phyloP scores from a whole-genome alignment of 2,797 vertebrate species.

The Uromys caudimaculatus region DNA sequence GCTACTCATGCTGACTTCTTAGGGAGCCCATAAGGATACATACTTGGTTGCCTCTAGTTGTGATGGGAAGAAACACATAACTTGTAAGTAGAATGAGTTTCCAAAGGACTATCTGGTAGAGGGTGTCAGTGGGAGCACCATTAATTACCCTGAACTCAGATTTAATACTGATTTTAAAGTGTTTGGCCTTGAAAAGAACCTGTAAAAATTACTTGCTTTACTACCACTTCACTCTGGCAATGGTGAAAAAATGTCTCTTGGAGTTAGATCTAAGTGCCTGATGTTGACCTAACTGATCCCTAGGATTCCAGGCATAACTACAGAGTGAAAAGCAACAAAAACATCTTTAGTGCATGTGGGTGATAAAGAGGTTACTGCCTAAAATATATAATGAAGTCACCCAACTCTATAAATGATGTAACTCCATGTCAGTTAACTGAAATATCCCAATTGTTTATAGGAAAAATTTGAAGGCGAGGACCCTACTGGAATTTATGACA shows the following conservation, averaged over 20 bases:
- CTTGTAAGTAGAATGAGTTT: not conserved
- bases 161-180: constrained; percentile 6
- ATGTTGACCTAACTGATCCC: not conserved
- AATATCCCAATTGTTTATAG: not conserved
- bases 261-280: not conserved
- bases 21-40: not conserved
- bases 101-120: not conserved
- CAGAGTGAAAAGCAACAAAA: not conserved
- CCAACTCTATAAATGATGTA: not conserved
- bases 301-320: not conserved
- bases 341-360: not conserved
- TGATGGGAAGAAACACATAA: not conserved
- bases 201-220: not conserved
- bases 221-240: not conserved
- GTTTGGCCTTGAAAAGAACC: not conserved
- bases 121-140: not conserved
- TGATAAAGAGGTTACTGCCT: not conserved
- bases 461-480: not conserved
- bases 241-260: not conserved
- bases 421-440: not conserved
- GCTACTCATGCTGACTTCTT: not conserved
- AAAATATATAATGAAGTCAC: not conserved
- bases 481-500: not conserved
- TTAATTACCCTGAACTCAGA: not conserved
- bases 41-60: not conserved